These are phyloP conservation scores for Meriones unguiculatus DNA, from an alignment of 2,113 vertebrate genomes.

Conservation along the genomic window DNA sequence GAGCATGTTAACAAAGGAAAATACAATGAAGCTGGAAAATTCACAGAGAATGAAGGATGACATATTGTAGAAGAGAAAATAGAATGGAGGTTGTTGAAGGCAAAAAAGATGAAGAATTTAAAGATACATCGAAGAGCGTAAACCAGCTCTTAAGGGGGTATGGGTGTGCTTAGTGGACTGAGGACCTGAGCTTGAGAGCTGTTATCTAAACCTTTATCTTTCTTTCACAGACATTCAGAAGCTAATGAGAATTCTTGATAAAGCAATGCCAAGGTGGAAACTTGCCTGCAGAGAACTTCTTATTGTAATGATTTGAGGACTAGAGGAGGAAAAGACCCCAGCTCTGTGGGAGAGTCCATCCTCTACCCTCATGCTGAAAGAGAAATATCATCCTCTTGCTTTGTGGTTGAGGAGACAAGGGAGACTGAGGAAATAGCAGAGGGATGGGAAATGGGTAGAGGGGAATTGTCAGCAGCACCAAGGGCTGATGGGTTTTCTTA, in stretches of 20 bases:
- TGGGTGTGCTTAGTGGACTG: not conserved
- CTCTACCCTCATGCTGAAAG: not conserved
- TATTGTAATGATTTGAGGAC: not conserved
- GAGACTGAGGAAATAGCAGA: not conserved
- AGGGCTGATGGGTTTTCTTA: not conserved
- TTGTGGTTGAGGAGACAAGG: not conserved
- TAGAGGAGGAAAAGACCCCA: not conserved
- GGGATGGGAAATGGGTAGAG: not conserved
- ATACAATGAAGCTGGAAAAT: not conserved
- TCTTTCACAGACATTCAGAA: not conserved
- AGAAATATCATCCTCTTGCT: not conserved
- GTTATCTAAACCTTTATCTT: not conserved
- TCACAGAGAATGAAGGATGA: not conserved
- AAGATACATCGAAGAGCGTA: not conserved
- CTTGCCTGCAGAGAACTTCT: not conserved
- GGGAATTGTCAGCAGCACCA: not conserved
- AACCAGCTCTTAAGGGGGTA: not conserved
- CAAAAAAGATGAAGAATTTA: not conserved
- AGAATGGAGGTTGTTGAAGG: not conserved
- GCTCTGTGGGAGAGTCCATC: not conserved
- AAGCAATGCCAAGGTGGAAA: not conserved
- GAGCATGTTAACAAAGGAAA: conserved; percentile 31
- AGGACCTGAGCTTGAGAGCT: not conserved
- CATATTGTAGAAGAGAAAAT: not conserved
- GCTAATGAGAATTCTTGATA: not conserved